Base-by-base conservation (phyloP, 2,113 vertebrate species). In the Cyanocitta stelleri region DNA sequence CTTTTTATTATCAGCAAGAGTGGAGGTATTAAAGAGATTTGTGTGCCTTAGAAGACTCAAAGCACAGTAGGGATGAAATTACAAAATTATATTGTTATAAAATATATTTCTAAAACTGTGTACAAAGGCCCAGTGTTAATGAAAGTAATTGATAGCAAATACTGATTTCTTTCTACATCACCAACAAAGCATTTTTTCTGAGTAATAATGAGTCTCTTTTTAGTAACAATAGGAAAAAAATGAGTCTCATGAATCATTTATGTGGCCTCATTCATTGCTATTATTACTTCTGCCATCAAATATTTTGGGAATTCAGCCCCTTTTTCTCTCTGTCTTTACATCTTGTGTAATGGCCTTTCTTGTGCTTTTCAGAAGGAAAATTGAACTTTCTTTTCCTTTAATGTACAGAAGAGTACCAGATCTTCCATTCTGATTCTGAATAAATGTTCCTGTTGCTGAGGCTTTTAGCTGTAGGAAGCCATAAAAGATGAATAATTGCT, bases 111-210 rank as follows among this genome's bases (percentile, higher is more conserved):
- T 87, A 87, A 94, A 93, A 87, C 80, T 90, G 54, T 92, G 66
- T 93, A 92, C 69, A 93, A 94, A 95, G 44, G 66, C 76, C 87
- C 22, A 56, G 52, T 93, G 85, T 91, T 96, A 96, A 96, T 96
- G 95, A 93, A 96, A 93, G 85, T 96, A 96, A 97, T 96, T 96
- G 95, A 96, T 97, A 93, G 90, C 90, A 96, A 96, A 95, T 94
- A 93, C 96, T 93, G 92, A 93, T 96, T 96, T 96, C 90, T 92
- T 93, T 92, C 93, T 94, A 89, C 76, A 96, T 72, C 61, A 87
- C 76, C 74, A 96, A 93, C 92, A 94, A 93, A 94, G 69, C 58
- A 66, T 79, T 96, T 95, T 94, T 91, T 90, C 69, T 56, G 51
- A 75, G 89, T 89, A 93, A 94, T 96, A 96, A 95, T 95, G 90